These are phyloP conservation scores for Acleris laterana DNA, from an alignment of 2,888 invertebrate species.

Conservation along the genomic window DNA sequence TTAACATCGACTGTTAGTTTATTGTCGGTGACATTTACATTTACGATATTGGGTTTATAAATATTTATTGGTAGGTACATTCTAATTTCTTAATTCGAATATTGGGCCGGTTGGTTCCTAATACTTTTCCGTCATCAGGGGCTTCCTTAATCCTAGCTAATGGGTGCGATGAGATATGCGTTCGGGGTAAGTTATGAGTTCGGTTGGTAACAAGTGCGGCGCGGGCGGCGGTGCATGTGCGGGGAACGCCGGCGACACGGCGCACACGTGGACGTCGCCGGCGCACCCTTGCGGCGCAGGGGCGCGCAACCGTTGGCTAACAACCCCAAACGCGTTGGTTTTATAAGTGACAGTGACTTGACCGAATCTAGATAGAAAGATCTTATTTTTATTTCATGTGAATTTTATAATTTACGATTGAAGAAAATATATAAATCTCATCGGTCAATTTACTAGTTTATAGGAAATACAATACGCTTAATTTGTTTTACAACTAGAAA, in stretches of 20 bases:
- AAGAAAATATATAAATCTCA: too few relatives aligned
- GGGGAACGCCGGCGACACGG: constrained; percentile 38
- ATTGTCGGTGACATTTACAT: constrained; percentile 38
- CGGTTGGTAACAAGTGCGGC: constrained; percentile 66
- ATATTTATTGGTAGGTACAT: constrained; percentile 34
- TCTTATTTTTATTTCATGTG: too few relatives aligned
- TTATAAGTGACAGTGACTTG: too few relatives aligned
- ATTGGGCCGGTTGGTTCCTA: constrained; percentile 56
- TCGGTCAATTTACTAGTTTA: not conserved
- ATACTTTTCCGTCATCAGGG: constrained; percentile 67
- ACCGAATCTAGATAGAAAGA: too few relatives aligned
- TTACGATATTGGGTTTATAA: constrained; percentile 37
- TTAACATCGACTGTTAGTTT: constrained; percentile 37
- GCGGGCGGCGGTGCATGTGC: constrained; percentile 46
- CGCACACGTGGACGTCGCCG: constrained; percentile 54
- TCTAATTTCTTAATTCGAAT: constrained; percentile 29
- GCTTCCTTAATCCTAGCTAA: constrained; percentile 75
- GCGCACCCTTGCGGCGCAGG: constrained; percentile 51
- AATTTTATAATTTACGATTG: too few relatives aligned
- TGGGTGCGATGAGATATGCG: constrained; percentile 71
- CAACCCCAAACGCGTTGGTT: not conserved
- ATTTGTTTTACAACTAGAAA: not conserved
- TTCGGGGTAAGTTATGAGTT: constrained; percentile 63
- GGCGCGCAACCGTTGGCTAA: constrained; percentile 63
- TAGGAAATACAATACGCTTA: not conserved